phyloP scores from a whole-genome alignment of 1,140 invertebrate species.

The Hycleus phaleratus region DNA sequence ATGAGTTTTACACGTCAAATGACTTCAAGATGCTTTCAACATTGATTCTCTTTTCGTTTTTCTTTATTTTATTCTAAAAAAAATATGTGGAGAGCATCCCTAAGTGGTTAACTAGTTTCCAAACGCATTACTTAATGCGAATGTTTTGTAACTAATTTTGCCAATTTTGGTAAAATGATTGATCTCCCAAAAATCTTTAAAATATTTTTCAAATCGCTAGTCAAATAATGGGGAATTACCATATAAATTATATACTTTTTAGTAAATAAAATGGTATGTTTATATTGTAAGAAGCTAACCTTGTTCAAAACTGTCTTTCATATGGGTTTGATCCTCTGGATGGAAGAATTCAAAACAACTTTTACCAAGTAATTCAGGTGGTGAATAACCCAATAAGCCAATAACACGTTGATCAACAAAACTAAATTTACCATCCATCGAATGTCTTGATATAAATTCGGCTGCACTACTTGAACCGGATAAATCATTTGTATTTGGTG shows the following conservation, averaged over 20 bases:
- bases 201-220: too few relatives aligned
- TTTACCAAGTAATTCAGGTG: conserved; percentile 89
- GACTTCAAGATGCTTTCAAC: too few relatives aligned
- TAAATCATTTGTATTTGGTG: conserved; percentile 85
- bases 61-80: not conserved
- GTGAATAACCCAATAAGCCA: conserved; percentile 83
- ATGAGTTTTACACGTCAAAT: too few relatives aligned
- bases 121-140: too few relatives aligned
- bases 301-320: conserved; percentile 97
- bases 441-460: conserved; percentile 94
- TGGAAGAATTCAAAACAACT: conserved; percentile 95
- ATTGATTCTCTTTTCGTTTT: not conserved
- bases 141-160: too few relatives aligned
- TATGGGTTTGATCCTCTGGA: conserved; percentile 89
- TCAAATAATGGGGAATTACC: too few relatives aligned
- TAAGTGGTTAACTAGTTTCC: too few relatives aligned
- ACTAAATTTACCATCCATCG: conserved; percentile 92
- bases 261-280: too few relatives aligned
- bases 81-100: not conserved
- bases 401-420: conserved; percentile 96
- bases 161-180: too few relatives aligned
- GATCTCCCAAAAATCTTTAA: too few relatives aligned
- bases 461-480: conserved; percentile 72
- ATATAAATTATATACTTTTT: too few relatives aligned
- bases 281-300: conserved; percentile 46